Percentiles rank a stretch among this genome's conserved stretches.
Conservation (phyloP, 2,888 invertebrate genomes). For the Parnassius smintheus region DNA sequence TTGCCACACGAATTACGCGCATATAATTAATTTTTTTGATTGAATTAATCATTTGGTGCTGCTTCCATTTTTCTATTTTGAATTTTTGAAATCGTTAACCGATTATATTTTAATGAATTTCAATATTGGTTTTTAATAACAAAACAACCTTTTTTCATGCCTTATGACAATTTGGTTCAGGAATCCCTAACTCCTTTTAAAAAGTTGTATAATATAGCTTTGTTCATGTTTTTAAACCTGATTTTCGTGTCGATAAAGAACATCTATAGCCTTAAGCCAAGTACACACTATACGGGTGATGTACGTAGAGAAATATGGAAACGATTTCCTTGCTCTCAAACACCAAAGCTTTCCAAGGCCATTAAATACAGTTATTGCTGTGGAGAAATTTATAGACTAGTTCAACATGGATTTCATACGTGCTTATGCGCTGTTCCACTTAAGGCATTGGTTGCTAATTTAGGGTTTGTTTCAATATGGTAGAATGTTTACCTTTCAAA, state of each 20-base stretch:
- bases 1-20: no score
- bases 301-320: neutral
- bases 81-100: no score
- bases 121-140: no score
- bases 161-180: no score
- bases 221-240: no score
- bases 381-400: neutral
- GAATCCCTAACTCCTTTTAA: no score
- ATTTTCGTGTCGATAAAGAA: neutral
- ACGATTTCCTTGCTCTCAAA: neutral
- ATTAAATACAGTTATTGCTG: neutral
- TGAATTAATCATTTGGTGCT: no score
- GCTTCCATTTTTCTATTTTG: no score
- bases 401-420: conserved; percentile 9
- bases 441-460: neutral
- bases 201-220: no score
- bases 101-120: no score
- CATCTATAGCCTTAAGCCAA: neutral
- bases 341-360: conserved; percentile 1
- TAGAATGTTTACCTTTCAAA: neutral
- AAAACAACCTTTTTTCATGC: no score
- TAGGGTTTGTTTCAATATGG: neutral
- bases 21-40: no score
- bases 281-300: neutral
- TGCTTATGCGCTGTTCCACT: neutral